Base-by-base conservation (phyloP, 1,140 invertebrate species). In the Sminthurinus signatus region DNA sequence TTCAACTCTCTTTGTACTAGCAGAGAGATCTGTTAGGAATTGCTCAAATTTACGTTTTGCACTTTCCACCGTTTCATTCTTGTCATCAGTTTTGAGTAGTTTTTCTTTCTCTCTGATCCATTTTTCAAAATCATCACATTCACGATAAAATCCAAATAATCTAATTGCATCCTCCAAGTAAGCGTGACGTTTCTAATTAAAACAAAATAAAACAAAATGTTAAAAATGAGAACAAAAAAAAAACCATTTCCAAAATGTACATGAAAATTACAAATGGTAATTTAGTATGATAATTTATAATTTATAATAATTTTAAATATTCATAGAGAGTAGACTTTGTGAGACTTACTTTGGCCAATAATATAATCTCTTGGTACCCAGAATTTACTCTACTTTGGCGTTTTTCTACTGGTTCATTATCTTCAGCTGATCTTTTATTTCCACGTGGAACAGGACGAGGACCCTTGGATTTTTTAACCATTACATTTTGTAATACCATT, bases 61-160 rank as follows among this genome's bases (percentile, higher is more conserved):
- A 23, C 87, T 91, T 73, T 96, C 91, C n/a, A 98, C 92, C 73
- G 88, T 91, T 65, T 94, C 91, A 17, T 85, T 81, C 15, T 84
- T 84, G 70, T 96, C 93, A 62, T 94, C 90, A 14, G 86, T 82
- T 44, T 86, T 80, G 25, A 98, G 79, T 77, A 95, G 83, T 73
- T 89, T 87, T 76, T 96, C 91, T 75, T 95, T 97, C 62, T 98
- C 94, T 72, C 88, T 88, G 32, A 98, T 95, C 96, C 96, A 98
- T 68, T 88, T 87, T 77, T 97, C 94, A 76, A 98, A 96, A 75
- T 96, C 93, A 74, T 97, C 93, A 79, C 95, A 98, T 75, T 98
- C 94, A n/a, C 88, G 83, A 76, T 94, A 95, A 80, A 98, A 98
- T 31, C 87, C 88, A 76, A 93, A 97, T 19, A 98, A 79, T 67